Base-by-base conservation (phyloP, 2,113 vertebrate species). In the Garra rufa region DNA sequence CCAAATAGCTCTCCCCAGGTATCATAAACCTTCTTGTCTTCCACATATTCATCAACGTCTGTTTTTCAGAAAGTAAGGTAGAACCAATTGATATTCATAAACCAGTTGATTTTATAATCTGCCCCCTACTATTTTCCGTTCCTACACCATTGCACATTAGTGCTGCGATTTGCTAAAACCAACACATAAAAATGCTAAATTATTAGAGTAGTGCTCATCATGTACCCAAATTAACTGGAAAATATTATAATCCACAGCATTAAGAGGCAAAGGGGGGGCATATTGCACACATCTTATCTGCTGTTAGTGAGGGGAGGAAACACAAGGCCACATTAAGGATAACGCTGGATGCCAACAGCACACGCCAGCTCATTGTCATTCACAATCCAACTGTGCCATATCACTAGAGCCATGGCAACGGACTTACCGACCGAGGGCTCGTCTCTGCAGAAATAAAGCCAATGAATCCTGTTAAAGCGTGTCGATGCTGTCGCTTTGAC, bases 371-470 rank as follows among this genome's bases (percentile, higher is more conserved):
- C 73, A 61, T 46, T 81, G 71, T 76, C 46, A 77, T 24, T 38
- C 73, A 84, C 43, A 81, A 75, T 59, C 81, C 82, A 81, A 50
- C 77, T 67, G 63, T 84, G 71, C 71, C 74, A 82, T 59, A 79
- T 79, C 48, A 84, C 41, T 34, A 77, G 63, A 79, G 50, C 69
- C 75, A 80, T 21, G 86, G 26, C 76, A 76, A 41, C 70, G 79
- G 83, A 93, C 93, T 94, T 90, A 93, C 93, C 92, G 89, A 86
- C 6, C 75, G 50, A 80, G 74, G 38, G 76, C 81, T 73, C 82
- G 82, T 34, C 88, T 91, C 93, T 93, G 92, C 70, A 81, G 82
- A 89, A 91, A 75, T 84, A 91, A 57, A 91, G 26, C 77, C 26
- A 88, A 83, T 59, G n/a, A 67, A 71, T 74, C 79, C 34, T 63